phyloP scores from a whole-genome alignment of 2,113 vertebrate genomes.

The Gymnogyps californianus region DNA sequence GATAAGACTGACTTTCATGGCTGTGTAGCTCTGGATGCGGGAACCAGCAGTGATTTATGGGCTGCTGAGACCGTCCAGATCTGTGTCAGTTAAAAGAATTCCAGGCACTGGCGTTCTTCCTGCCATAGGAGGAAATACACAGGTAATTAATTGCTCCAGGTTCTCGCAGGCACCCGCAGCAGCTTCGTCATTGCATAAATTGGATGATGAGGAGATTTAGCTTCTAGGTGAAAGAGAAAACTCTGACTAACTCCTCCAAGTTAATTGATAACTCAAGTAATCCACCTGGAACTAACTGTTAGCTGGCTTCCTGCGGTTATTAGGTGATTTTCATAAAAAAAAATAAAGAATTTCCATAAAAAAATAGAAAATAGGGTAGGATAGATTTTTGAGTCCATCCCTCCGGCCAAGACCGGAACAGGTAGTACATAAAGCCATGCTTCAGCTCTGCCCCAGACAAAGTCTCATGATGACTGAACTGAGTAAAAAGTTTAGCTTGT shows the following conservation, averaged over 20 bases:
- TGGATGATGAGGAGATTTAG: neutral
- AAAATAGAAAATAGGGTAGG: rapidly evolving
- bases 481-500: neutral
- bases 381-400: neutral
- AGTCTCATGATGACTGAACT: neutral
- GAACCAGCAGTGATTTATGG: neutral
- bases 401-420: neutral
- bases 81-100: neutral
- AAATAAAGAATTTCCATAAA: neutral
- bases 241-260: neutral
- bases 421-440: neutral
- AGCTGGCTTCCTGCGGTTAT: neutral
- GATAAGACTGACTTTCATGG: neutral
- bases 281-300: neutral
- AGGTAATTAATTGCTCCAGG: neutral
- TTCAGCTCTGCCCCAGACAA: neutral
- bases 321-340: too few species aligned
- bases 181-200: neutral
- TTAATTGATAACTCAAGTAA: neutral
- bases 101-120: neutral
- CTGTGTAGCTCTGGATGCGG: neutral
- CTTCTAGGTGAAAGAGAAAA: neutral
- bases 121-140: neutral
- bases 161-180: neutral
- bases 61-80: neutral